Evolutionary conservation across 2,888 invertebrate species (phyloP), one percentile per base, ranked within the genome.

Genomic region (Parelbella ahira): DNA sequence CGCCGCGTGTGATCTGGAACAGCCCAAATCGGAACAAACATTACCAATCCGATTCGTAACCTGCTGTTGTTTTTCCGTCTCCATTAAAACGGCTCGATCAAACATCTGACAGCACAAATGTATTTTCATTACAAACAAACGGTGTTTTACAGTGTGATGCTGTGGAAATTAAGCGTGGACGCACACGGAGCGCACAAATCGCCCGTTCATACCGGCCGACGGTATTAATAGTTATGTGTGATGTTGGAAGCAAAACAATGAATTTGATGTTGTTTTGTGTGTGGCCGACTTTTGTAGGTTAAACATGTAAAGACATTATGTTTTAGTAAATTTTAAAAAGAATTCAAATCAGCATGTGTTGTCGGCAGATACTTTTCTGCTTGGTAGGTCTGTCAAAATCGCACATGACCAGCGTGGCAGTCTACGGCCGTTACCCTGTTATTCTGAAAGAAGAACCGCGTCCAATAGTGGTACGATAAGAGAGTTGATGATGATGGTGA

Each of bases 71-170:
- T 76, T 74, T 77, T 67, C 66, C 58, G 58, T 57, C 53, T 56
- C 57, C 64, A 61, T 74, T 74, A 75, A 77, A 76, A 61, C 68
- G 48, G 51, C 58, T 53, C 57, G 71, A 77, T 77, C 69, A 69
- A 73, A 78, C 78, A 73, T 66, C 70, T 63, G 64, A 68, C 63
- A 56, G 58, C 48, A 64, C 69, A 65, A 73, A 76, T 78, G 78
- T 81, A 76, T 82, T 82, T 82, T 78, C 73, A 75, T 68, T 74
- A 66, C 70, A 79, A 80, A 82, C 75, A 76, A 54, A 57, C 41
- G 30, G 39, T 47, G 52, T 56, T 53, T 51, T 48, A 53, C 44
- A 41, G 49, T 50, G n/a, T n/a, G 52, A 49, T 48, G 47, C 50
- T 47, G 56, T 54, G 58, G 52, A 63, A 63, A 63, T 55, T 51